Evolutionary conservation across 2,888 invertebrate species (phyloP).

Genomic region (Drosophila rellima): DNA sequence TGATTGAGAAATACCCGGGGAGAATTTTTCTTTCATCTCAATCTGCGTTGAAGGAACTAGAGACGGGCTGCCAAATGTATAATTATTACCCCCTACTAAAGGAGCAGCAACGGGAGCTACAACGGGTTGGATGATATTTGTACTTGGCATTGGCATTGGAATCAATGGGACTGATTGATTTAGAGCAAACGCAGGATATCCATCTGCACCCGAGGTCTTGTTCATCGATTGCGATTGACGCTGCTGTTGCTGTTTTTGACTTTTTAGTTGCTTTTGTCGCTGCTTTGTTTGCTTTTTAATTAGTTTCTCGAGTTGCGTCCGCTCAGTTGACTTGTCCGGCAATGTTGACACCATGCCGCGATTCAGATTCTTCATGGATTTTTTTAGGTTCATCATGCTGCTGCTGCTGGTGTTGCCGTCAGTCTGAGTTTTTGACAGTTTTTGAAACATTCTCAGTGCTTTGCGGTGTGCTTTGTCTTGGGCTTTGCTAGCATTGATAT

Average conservation of each 20-base stretch:
- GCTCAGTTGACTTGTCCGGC: conserved; percentile 56
- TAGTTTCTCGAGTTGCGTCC: conserved; percentile 69
- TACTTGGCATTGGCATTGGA: background rate
- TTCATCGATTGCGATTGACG: background rate
- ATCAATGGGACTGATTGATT: background rate
- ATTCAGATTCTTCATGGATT: conserved; percentile 50
- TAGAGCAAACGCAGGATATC: background rate
- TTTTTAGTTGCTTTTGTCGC: conserved; percentile 68
- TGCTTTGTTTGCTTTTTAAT: conserved; percentile 78
- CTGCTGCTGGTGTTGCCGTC: conserved; percentile 10
- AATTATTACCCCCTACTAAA: background rate
- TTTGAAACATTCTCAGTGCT: conserved; percentile 79
- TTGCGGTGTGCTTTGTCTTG: conserved; percentile 78
- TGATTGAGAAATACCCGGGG: background rate
- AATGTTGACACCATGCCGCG: conserved; percentile 28
- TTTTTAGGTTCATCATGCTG: conserved; percentile 38
- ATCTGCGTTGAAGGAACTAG: background rate
- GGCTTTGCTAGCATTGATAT: conserved; percentile 37
- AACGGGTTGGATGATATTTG: background rate
- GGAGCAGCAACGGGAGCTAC: background rate
- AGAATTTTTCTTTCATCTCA: conserved; percentile 4
- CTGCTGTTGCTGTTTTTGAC: conserved; percentile 42
- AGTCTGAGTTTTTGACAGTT: conserved; percentile 54
- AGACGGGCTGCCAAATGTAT: conserved; percentile 4
- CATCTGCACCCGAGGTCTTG: conserved; percentile 10